Evolutionary conservation across 2,797 vertebrate species (phyloP).

Genomic region (Epinephelus coioides): DNA sequence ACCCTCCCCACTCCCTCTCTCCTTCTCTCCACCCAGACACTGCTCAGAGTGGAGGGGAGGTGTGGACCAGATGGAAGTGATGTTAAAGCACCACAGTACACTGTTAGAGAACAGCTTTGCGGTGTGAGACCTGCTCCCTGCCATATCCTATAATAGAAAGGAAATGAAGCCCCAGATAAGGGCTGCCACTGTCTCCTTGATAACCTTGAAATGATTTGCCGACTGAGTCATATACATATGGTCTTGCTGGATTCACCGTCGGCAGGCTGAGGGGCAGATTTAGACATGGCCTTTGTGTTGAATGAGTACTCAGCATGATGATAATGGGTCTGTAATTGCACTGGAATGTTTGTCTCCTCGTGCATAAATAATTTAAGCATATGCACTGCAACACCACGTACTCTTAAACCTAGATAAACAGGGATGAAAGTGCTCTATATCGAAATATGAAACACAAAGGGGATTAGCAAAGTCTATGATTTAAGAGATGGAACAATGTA

Average conservation of each 20-base stretch:
- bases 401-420: background rate
- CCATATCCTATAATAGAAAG: constrained; percentile 65
- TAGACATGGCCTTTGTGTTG: constrained; percentile 18
- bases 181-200: constrained; percentile 57
- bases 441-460: background rate
- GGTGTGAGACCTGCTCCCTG: constrained; percentile 59
- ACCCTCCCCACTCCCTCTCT: background rate
- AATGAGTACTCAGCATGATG: constrained; percentile 15
- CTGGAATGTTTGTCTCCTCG: background rate
- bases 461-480: background rate
- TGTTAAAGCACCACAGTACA: constrained; percentile 46
- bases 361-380: background rate
- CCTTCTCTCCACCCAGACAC: constrained; percentile 14
- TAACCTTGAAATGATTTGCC: constrained; percentile 67
- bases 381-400: background rate
- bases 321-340: background rate
- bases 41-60: constrained; percentile 33
- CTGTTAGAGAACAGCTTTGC: constrained; percentile 33
- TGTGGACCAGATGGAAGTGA: constrained; percentile 67
- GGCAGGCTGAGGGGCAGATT: constrained; percentile 26
- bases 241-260: constrained; percentile 13
- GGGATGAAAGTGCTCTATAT: background rate
- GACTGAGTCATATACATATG: constrained; percentile 39
- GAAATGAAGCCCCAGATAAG: constrained; percentile 71
- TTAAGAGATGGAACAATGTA: background rate